phyloP scores from a whole-genome alignment of 2,113 vertebrate species.

The Bostrychus sinensis region DNA sequence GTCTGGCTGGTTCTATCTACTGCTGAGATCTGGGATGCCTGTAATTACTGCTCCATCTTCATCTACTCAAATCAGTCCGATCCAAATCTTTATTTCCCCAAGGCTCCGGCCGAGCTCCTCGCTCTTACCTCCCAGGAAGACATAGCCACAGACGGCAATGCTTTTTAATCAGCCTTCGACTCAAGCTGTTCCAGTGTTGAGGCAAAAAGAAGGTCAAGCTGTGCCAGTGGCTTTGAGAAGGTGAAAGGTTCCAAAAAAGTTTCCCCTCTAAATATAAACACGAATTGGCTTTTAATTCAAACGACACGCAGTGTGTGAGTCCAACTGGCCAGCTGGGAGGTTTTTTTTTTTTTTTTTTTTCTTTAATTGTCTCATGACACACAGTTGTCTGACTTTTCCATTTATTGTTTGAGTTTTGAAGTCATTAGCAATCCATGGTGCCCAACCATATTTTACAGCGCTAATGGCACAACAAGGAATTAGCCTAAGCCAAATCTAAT shows the following conservation, averaged over 20 bases:
- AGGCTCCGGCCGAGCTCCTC: constrained; percentile 64
- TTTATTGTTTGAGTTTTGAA: constrained; percentile 54
- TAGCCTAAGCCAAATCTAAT: constrained; percentile 40
- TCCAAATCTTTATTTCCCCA: constrained; percentile 79
- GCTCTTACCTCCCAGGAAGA: constrained; percentile 78
- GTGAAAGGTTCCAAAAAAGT: constrained; percentile 66
- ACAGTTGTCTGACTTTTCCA: constrained; percentile 48
- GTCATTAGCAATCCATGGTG: constrained; percentile 54
- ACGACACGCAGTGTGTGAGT: constrained; percentile 53
- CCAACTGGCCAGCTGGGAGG: constrained; percentile 41
- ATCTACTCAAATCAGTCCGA: constrained; percentile 77
- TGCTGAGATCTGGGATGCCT: constrained; percentile 75
- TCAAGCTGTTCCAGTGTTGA: constrained; percentile 72
- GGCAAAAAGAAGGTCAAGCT: constrained; percentile 68
- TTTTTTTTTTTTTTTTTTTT: no score
- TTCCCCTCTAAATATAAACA: constrained; percentile 65
- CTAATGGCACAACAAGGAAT: constrained; percentile 55
- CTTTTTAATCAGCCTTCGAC: constrained; percentile 79
- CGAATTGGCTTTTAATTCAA: constrained; percentile 64
- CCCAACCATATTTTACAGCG: constrained; percentile 23
- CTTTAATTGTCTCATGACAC: constrained; percentile 54
- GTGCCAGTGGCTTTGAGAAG: constrained; percentile 68
- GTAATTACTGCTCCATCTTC: constrained; percentile 76
- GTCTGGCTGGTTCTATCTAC: constrained; percentile 61
- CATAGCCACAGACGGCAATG: constrained; percentile 48